These are phyloP conservation scores for Callimorpha dominula DNA, from an alignment of 2,888 invertebrate genomes.

Conservation along the genomic window DNA sequence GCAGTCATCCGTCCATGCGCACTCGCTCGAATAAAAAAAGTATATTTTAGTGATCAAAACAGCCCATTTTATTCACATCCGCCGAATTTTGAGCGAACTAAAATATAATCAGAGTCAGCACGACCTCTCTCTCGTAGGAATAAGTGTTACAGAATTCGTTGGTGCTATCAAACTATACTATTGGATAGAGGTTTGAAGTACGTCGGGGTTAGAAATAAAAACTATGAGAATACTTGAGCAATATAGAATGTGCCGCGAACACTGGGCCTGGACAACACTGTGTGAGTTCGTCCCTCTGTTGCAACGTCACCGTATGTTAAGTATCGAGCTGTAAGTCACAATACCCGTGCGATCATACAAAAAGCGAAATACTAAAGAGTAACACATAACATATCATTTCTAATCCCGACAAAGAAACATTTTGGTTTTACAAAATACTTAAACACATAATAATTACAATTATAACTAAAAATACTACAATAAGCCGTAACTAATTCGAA, in stretches of 20 bases:
- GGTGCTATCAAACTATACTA: constrained; percentile 26
- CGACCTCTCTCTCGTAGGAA: constrained; percentile 25
- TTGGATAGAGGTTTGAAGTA: constrained; percentile 29
- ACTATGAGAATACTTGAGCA: constrained; percentile 48
- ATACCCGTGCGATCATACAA: constrained; percentile 16
- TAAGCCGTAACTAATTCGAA: constrained; percentile 40
- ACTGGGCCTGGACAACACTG: constrained; percentile 21
- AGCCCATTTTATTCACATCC: constrained; percentile 58
- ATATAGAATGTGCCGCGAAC: constrained; percentile 27
- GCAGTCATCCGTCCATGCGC: constrained; percentile 15
- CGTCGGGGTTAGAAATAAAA: constrained; percentile 44
- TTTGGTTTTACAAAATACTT: constrained; percentile 48
- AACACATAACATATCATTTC: constrained; percentile 36
- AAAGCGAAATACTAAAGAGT: constrained; percentile 14
- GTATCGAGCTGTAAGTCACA: constrained; percentile 16
- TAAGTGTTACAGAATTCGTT: constrained; percentile 30
- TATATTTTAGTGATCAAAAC: constrained; percentile 54
- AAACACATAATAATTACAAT: constrained; percentile 47
- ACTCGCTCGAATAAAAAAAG: constrained; percentile 39
- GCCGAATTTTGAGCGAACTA: constrained; percentile 49
- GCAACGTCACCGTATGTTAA: background rate
- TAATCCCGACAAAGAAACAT: constrained; percentile 48
- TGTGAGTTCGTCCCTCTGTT: background rate
- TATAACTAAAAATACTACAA: constrained; percentile 47
- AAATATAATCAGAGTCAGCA: constrained; percentile 37